Conservation (phyloP, 2,888 invertebrate species). For the Chironomus riparius region DNA sequence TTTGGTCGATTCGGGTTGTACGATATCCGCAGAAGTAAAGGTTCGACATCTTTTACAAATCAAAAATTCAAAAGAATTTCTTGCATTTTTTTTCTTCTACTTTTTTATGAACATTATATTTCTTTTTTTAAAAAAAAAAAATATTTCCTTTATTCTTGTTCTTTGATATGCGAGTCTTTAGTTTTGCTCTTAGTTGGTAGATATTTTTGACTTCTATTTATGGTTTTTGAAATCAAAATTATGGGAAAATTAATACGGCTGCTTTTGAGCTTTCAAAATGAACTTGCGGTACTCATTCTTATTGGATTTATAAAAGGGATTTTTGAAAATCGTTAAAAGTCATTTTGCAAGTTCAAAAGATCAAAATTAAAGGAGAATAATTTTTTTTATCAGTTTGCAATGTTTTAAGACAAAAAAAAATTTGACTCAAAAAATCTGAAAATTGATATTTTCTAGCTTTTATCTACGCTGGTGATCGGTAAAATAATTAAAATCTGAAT, state of each 20-base stretch:
- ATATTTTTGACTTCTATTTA: not conserved
- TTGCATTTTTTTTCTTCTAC: conserved; percentile 3
- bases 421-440: no score
- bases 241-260: no score
- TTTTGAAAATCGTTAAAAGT: not conserved
- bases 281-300: no score
- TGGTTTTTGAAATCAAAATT: not conserved
- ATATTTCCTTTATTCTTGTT: not conserved
- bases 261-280: no score
- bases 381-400: no score
- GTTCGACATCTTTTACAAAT: conserved; percentile 37
- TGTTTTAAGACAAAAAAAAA: no score
- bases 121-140: not conserved
- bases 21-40: conserved; percentile 69
- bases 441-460: not conserved
- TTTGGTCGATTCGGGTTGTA: conserved; percentile 74
- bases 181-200: not conserved
- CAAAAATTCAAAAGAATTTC: not conserved
- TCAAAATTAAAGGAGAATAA: no score
- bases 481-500: not conserved
- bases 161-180: not conserved
- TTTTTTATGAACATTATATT: not conserved
- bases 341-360: not conserved
- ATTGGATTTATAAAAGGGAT: no score
- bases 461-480: not conserved